These are phyloP conservation scores for Jaculus jaculus DNA, from an alignment of 2,113 vertebrate genomes.

Conservation along the genomic window DNA sequence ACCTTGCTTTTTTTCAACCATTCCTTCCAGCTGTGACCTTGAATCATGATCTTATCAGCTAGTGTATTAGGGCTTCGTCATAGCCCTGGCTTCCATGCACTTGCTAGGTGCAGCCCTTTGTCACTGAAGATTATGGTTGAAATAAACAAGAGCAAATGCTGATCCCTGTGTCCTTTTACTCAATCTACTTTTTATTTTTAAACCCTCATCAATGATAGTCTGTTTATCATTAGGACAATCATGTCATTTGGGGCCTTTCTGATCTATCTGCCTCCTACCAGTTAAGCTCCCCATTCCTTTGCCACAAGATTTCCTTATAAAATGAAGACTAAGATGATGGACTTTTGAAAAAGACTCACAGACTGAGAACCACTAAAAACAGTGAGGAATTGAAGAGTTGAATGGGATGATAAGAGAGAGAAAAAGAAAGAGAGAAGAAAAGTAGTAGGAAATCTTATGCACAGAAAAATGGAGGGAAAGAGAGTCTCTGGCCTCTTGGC, in stretches of 20 bases:
- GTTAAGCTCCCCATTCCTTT: not conserved
- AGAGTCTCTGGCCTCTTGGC: not conserved
- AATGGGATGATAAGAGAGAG: not conserved
- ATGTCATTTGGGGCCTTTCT: not conserved
- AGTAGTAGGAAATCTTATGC: not conserved
- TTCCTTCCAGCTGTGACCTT: constrained; percentile 7
- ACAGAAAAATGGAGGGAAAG: not conserved
- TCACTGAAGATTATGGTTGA: not conserved
- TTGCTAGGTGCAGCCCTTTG: not conserved
- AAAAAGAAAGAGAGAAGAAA: not conserved
- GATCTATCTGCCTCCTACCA: not conserved
- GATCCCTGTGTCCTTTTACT: not conserved
- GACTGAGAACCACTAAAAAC: not conserved
- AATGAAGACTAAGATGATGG: not conserved
- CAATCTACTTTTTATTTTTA: not conserved
- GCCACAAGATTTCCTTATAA: constrained; percentile 5
- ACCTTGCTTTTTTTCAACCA: constrained; percentile 32
- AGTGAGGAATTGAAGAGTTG: not conserved
- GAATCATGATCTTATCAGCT: not conserved
- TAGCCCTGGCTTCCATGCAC: not conserved
- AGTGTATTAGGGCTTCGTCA: not conserved
- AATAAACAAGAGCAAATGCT: not conserved
- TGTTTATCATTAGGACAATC: not conserved
- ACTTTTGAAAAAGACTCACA: not conserved
- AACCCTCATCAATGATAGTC: not conserved